These are phyloP conservation scores for Muntiacus muntjak DNA, from an alignment of 2,113 vertebrate species.

Conservation along the genomic window DNA sequence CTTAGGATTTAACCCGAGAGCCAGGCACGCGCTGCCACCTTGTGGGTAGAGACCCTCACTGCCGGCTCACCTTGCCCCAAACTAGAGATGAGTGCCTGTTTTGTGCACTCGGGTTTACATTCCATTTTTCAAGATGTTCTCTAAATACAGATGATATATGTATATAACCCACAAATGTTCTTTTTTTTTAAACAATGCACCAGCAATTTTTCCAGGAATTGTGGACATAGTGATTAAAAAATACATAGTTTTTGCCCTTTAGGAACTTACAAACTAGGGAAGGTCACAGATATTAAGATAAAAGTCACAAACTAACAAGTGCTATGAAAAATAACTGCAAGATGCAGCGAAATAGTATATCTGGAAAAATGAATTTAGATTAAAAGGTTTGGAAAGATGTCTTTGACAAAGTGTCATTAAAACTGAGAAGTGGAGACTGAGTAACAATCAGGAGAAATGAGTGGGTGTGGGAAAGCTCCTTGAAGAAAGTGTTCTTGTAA, in stretches of 20 bases:
- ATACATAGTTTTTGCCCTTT: not conserved
- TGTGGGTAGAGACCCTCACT: not conserved
- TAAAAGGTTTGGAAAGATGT: not conserved
- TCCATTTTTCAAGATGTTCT: not conserved
- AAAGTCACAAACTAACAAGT: not conserved
- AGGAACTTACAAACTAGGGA: not conserved
- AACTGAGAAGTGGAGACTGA: not conserved
- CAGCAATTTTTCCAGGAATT: not conserved
- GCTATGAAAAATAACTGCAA: not conserved
- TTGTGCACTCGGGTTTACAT: not conserved
- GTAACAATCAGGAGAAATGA: not conserved
- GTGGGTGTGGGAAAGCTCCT: not conserved
- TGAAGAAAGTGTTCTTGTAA: not conserved
- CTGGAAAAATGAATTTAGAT: not conserved
- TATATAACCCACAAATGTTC: not conserved
- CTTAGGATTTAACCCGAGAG: not conserved
- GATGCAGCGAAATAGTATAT: not conserved
- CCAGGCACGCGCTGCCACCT: slow-evolving; percentile 37
- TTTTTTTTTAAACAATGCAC: not conserved
- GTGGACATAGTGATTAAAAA: not conserved
- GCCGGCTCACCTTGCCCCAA: not conserved
- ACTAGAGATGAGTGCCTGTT: not conserved
- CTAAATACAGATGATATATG: not conserved
- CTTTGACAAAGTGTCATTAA: not conserved
- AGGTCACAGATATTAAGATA: not conserved